Conservation (phyloP, 2,888 invertebrate genomes). For the Caradrina kadenii region DNA sequence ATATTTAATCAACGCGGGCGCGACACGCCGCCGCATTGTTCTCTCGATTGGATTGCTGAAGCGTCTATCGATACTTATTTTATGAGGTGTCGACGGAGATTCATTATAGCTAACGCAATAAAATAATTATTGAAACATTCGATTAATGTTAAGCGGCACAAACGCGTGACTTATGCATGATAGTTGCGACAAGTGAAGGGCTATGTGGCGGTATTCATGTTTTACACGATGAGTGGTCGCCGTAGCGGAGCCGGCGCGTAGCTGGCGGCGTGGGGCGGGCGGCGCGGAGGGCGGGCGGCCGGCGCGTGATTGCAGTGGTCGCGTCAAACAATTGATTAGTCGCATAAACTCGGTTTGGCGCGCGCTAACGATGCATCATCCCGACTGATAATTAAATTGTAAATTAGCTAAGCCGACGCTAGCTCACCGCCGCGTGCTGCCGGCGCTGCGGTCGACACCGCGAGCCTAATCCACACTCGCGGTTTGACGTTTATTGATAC, state of each 20-base stretch:
- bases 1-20: constrained; percentile 88
- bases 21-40: constrained; percentile 87
- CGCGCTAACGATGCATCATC: constrained; percentile 90
- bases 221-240: constrained; percentile 41
- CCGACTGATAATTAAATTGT: constrained; percentile 90
- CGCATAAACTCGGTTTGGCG: constrained; percentile 90
- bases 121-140: constrained; percentile 61
- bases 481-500: constrained; percentile 68
- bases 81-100: constrained; percentile 78
- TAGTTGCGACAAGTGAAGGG: constrained; percentile 45
- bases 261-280: constrained; percentile 53
- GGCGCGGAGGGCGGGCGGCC: constrained; percentile 68
- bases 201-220: constrained; percentile 48
- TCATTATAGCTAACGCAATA: constrained; percentile 67
- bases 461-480: constrained; percentile 58
- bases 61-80: constrained; percentile 81
- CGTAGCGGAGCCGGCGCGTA: constrained; percentile 45
- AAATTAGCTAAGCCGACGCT: constrained; percentile 89
- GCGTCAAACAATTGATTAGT: constrained; percentile 91
- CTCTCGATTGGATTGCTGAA: constrained; percentile 83
- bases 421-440: constrained; percentile 78
- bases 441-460: constrained; percentile 66
- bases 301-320: constrained; percentile 88
- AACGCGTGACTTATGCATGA: constrained; percentile 52
- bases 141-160: constrained; percentile 52